Conservation (phyloP, 2,113 vertebrate species). For the Athene noctua region DNA sequence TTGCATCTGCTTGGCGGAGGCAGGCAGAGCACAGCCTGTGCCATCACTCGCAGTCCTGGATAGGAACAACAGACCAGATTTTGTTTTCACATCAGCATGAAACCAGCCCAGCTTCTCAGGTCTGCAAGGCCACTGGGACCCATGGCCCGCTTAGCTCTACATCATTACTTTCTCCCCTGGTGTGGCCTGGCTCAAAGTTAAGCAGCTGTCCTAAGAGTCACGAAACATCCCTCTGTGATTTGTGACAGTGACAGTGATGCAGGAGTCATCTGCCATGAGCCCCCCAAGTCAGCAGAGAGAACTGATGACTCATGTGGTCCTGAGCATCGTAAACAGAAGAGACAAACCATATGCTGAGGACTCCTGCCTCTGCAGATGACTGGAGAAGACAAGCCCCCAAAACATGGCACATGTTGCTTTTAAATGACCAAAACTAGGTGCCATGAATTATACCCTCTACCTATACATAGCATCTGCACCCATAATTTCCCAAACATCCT, state of each 20-base stretch:
- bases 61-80: not conserved
- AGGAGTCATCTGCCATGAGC: not conserved
- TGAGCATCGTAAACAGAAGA: not conserved
- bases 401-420: rapidly evolving
- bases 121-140: not conserved
- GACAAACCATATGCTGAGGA: not conserved
- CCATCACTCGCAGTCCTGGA: not conserved
- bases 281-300: not conserved
- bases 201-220: not conserved
- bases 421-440: not conserved
- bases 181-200: not conserved
- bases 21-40: not conserved
- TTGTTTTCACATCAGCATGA: not conserved
- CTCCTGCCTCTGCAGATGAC: not conserved
- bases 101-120: not conserved
- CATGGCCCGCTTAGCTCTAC: not conserved
- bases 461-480: not conserved
- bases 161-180: rapidly evolving
- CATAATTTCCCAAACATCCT: not conserved
- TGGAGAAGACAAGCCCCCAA: rapidly evolving
- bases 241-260: not conserved
- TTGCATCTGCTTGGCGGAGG: not conserved
- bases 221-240: rapidly evolving
- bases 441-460: not conserved
- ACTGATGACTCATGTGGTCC: rapidly evolving